Conservation (phyloP, 2,113 vertebrate genomes). For the Egretta garzetta region DNA sequence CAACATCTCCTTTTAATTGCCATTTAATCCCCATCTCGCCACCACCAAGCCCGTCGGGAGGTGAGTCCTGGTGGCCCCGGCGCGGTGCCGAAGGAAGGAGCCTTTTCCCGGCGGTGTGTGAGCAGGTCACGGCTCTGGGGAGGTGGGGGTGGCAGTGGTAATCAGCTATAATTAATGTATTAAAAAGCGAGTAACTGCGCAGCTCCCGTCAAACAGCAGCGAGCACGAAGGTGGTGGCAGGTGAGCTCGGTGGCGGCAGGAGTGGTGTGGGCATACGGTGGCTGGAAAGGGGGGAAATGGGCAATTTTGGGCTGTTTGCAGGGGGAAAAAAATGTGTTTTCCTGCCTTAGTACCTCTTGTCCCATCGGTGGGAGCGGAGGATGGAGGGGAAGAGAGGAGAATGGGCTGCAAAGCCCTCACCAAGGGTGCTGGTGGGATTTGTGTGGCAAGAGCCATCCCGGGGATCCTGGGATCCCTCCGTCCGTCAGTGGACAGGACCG, state of each 20-base stretch:
- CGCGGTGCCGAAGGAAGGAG: neutral
- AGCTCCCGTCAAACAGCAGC: neutral
- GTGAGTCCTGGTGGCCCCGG: neutral
- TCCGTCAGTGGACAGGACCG: rapidly evolving
- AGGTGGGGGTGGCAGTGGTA: neutral
- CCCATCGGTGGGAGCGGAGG: neutral
- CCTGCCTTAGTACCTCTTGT: neutral
- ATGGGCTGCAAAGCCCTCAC: neutral
- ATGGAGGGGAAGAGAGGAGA: neutral
- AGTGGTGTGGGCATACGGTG: neutral
- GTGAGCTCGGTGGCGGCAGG: neutral
- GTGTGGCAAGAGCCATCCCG: neutral
- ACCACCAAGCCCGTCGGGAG: neutral
- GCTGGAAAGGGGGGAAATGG: neutral
- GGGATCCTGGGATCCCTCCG: neutral
- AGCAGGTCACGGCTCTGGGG: neutral
- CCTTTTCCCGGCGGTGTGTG: neutral
- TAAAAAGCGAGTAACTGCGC: constrained; percentile 23
- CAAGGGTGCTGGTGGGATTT: neutral
- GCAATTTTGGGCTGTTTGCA: neutral
- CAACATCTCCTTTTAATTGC: neutral
- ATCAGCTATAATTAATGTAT: constrained; percentile 46
- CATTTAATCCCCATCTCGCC: neutral
- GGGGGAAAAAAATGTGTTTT: neutral
- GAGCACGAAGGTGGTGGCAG: neutral